Evolutionary conservation across 2,888 invertebrate genomes (phyloP).

Genomic region (Acholoe squamosa): DNA sequence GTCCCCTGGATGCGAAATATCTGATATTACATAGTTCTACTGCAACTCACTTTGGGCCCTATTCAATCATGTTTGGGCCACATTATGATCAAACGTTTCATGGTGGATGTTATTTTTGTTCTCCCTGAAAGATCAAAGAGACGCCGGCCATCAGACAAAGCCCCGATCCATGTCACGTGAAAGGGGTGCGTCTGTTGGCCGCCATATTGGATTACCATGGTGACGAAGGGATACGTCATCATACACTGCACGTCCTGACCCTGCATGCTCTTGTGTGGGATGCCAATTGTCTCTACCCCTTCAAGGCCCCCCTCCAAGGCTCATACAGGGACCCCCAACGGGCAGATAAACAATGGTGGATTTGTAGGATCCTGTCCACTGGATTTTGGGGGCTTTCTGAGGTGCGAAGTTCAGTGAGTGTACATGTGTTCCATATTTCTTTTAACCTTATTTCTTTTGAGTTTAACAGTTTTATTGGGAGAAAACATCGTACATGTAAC

Average conservation of each 20-base stretch:
- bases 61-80: not conserved
- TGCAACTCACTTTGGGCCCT: no score
- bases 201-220: constrained; percentile 55
- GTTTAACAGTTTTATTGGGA: no score
- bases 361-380: no score
- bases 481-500: no score
- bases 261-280: not conserved
- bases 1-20: no score
- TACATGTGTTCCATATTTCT: no score
- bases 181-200: not conserved
- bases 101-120: not conserved
- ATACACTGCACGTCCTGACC: not conserved
- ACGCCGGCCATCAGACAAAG: not conserved
- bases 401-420: no score
- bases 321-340: no score
- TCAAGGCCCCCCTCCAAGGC: not conserved
- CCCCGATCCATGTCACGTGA: constrained; percentile 48
- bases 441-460: no score
- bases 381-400: no score
- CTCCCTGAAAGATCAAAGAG: constrained; percentile 3
- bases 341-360: no score
- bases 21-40: no score
- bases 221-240: constrained; percentile 28
- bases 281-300: not conserved
- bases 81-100: constrained; percentile 16